Percentiles rank a stretch among this genome's conserved stretches.
phyloP scores from a whole-genome alignment of 2,888 invertebrate species.

The Drosophila seclusa region DNA sequence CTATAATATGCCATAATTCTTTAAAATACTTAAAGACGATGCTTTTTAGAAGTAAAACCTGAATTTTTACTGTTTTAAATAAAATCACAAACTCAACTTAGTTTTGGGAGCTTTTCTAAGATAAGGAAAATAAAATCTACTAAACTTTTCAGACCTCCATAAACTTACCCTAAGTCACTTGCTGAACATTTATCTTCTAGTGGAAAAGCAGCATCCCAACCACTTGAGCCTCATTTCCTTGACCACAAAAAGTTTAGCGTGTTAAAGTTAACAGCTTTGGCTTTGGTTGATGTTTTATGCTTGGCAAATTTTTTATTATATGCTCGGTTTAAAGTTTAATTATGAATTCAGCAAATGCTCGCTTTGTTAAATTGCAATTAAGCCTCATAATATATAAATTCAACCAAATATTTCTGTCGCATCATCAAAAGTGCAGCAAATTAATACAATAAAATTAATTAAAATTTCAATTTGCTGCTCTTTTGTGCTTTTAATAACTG shows the following conservation, averaged over 20 bases:
- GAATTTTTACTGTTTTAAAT: not conserved
- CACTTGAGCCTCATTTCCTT: slow-evolving; percentile 17
- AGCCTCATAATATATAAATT: slow-evolving; percentile 4
- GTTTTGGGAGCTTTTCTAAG: not conserved
- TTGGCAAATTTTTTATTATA: slow-evolving; percentile 11
- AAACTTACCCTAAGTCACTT: slow-evolving; percentile 8
- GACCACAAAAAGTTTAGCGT: slow-evolving; percentile 38
- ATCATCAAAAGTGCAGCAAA: slow-evolving; percentile 61
- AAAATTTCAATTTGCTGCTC: slow-evolving; percentile 50
- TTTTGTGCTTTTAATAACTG: slow-evolving; percentile 43
- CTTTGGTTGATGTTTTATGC: slow-evolving; percentile 4
- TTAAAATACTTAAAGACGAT: not conserved
- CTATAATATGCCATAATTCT: slow-evolving; percentile 2
- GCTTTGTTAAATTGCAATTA: slow-evolving; percentile 9
- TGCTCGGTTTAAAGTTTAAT: slow-evolving; percentile 1
- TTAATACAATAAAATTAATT: slow-evolving; percentile 52
- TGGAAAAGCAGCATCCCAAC: not conserved
- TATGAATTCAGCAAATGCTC: slow-evolving; percentile 4
- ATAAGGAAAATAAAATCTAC: not conserved
- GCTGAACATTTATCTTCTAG: slow-evolving; percentile 6
- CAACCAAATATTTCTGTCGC: slow-evolving; percentile 36
- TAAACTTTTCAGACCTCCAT: not conserved
- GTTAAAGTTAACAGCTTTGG: slow-evolving; percentile 36
- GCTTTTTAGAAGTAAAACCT: not conserved
- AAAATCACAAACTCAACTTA: not conserved